Evolutionary conservation across 2,888 invertebrate species (phyloP).

Genomic region (Lutraria lutraria): DNA sequence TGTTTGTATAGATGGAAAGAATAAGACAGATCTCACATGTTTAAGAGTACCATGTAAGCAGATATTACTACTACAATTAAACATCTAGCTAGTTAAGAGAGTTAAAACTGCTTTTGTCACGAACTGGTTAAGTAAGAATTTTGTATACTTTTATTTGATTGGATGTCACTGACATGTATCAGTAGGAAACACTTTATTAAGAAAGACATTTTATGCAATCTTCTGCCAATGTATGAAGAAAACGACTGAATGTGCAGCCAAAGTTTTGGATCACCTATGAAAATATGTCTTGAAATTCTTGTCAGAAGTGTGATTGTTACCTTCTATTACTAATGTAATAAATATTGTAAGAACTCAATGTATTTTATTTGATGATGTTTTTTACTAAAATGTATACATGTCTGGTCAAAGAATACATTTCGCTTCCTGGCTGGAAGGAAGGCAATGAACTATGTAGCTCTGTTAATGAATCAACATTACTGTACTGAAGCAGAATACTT

Average conservation of each 20-base stretch:
- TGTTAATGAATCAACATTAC: too few relatives aligned
- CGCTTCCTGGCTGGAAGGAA: too few relatives aligned
- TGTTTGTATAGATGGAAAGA: too few relatives aligned
- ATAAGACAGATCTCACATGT: too few relatives aligned
- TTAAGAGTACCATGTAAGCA: background rate
- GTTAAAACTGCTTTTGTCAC: background rate
- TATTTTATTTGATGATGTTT: background rate
- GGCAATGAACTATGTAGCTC: too few relatives aligned
- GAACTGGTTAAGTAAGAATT: background rate
- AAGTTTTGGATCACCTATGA: background rate
- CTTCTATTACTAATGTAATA: conserved; percentile 6
- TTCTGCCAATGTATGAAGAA: background rate
- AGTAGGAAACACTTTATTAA: too few relatives aligned
- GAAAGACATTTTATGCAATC: background rate
- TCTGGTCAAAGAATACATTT: too few relatives aligned
- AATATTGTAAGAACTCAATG: background rate
- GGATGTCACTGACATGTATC: too few relatives aligned
- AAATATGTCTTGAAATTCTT: too few relatives aligned
- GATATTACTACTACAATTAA: background rate
- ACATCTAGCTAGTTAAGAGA: background rate
- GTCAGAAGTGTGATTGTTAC: too few relatives aligned
- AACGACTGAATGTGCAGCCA: background rate
- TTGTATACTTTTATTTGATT: background rate
- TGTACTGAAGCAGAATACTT: too few relatives aligned
- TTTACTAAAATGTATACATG: background rate